Percentiles rank a stretch among this genome's conserved stretches.
These are phyloP conservation scores for Hapalemur alaotrensis DNA, from an alignment of 2,797 vertebrate species.

Conservation along the genomic window DNA sequence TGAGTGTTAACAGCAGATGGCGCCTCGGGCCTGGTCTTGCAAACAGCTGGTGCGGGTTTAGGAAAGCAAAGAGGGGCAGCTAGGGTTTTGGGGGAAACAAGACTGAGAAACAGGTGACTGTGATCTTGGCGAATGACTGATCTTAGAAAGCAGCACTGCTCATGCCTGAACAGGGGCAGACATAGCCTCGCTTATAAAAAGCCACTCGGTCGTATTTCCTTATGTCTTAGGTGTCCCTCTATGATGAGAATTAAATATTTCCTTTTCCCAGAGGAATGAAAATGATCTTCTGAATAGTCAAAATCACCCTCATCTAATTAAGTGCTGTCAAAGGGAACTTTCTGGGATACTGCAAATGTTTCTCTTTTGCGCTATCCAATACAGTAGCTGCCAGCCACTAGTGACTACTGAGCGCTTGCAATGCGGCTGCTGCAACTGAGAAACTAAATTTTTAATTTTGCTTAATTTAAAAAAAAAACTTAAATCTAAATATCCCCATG, in stretches of 20 bases:
- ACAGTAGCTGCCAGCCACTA: background rate
- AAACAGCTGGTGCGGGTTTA: background rate
- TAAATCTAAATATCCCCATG: background rate
- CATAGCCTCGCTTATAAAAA: background rate
- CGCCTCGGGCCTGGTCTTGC: background rate
- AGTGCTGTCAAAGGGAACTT: background rate
- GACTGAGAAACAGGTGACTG: background rate
- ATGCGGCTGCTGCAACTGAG: background rate
- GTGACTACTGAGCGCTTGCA: background rate
- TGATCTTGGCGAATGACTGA: background rate
- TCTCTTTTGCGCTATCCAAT: background rate
- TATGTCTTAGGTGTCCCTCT: background rate
- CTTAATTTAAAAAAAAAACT: background rate
- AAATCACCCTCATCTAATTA: slow-evolving; percentile 22
- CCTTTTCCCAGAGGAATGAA: slow-evolving; percentile 25
- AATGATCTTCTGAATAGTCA: slow-evolving; percentile 26
- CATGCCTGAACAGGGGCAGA: background rate
- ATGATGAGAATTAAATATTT: slow-evolving; percentile 45
- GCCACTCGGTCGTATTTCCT: background rate
- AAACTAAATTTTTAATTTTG: background rate
- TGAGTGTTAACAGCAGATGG: slow-evolving; percentile 37
- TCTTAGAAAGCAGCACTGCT: background rate
- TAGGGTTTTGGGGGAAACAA: background rate
- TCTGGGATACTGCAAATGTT: background rate
- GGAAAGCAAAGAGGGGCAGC: background rate